Percentiles rank a stretch among this genome's conserved stretches.
phyloP scores from a whole-genome alignment of 1,140 invertebrate species.

The Adelges cooleyi region DNA sequence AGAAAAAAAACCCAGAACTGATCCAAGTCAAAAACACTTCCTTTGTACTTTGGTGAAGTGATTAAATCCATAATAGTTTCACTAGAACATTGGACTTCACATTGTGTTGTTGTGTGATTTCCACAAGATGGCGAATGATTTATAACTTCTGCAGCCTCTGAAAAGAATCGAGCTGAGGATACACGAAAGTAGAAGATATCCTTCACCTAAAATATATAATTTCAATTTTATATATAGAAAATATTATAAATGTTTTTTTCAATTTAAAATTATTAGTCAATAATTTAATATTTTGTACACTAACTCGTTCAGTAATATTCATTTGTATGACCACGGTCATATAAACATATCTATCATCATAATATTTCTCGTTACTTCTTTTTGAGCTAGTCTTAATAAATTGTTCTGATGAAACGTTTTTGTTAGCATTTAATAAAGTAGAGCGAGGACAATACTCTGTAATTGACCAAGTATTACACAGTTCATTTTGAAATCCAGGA shows the following conservation, averaged over 20 bases:
- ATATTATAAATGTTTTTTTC: not conserved
- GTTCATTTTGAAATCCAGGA: not conserved
- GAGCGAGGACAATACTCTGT: not conserved
- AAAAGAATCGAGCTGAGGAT: not conserved
- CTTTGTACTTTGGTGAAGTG: not conserved
- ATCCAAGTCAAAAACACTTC: conserved; percentile 34
- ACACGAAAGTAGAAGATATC: not conserved
- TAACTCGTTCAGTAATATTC: not conserved
- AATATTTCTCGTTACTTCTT: not conserved
- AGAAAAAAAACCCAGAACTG: conserved; percentile 60
- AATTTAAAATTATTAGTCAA: not conserved
- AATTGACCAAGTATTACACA: not conserved
- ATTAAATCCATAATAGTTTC: conserved; percentile 6
- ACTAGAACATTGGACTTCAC: not conserved
- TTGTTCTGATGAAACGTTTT: not conserved
- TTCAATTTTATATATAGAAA: not conserved
- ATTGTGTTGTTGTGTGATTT: not conserved
- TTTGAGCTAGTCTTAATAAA: not conserved
- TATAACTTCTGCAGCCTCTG: not conserved
- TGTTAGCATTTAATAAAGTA: not conserved
- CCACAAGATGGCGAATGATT: not conserved
- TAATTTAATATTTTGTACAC: not conserved
- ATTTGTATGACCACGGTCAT: not conserved
- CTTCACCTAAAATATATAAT: not conserved
- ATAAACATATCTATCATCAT: conserved; percentile 2